Evolutionary conservation across 2,797 vertebrate genomes (phyloP), one percentile per base, ranked within the genome.

Genomic region (Bradypodion ventrale): DNA sequence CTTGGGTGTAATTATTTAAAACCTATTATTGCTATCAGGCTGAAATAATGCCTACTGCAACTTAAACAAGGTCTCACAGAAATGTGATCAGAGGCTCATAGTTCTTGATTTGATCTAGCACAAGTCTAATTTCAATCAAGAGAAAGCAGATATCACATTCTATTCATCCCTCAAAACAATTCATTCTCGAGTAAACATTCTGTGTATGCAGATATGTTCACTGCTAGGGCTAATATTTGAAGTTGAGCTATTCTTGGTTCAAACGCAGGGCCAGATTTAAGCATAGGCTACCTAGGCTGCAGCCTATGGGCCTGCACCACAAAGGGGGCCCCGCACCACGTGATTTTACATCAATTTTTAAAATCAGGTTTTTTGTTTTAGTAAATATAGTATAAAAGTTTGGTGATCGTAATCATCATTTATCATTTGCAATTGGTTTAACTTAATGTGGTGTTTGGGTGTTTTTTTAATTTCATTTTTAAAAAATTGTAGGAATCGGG

Each of bases 1-100:
- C 90, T 90, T 88, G 92, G 90, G 91, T 93, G 80, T 93, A 94
- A 94, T 94, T 93, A 91, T 93, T 93, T 93, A 93, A 93, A 93
- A 92, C 91, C 92, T 87, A 94, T 93, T 94, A 94, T 94, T 89
- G 90, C 91, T 80, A 94, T 91, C 90, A 92, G 91, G 90, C 88
- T 93, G 92, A 92, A 93, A 91, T 92, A 93, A 94, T 15, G 15
- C 89, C 91, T 88, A 93, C 92, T 86, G 89, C 92, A 91, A 93
- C 89, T 91, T 92, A 94, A 93, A 87, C 70, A 89, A 85, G 89
- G 89, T 79, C 86, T 93, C 90, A n/a, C n/a, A 90, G 85, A 91
- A 92, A 93, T 44, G 77, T 90, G 80, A 89, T 85, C 82, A 66
- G 85, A 85, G 78, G 87, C 81, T 87, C 92, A 92, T 86, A 83